These are phyloP conservation scores for Merodon equestris DNA, from an alignment of 2,888 invertebrate genomes.

Conservation along the genomic window DNA sequence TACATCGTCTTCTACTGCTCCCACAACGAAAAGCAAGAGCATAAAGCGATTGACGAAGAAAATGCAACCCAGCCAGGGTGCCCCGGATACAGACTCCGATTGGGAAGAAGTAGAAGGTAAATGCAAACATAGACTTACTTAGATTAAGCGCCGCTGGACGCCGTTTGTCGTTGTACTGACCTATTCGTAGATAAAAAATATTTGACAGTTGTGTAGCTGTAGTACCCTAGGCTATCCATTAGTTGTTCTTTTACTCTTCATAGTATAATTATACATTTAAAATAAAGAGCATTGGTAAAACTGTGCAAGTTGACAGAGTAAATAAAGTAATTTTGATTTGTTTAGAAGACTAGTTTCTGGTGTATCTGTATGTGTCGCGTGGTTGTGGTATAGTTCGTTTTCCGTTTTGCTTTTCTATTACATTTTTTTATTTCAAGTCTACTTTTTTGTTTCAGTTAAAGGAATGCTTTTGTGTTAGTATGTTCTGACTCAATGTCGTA, in stretches of 20 bases:
- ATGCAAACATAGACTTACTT: conserved; percentile 72
- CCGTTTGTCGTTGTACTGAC: conserved; percentile 49
- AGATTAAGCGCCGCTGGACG: conserved; percentile 53
- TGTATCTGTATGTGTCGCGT: background rate
- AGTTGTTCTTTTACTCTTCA: conserved; percentile 40
- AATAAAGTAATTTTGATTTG: conserved; percentile 29
- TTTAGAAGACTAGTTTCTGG: conserved; percentile 4
- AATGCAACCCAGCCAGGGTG: conserved; percentile 71
- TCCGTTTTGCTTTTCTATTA: background rate
- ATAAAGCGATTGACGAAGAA: conserved; percentile 74
- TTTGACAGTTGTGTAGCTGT: conserved; percentile 42
- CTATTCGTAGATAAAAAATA: conserved; percentile 40
- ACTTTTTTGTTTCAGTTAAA: no score
- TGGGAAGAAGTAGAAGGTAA: conserved; percentile 88
- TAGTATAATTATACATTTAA: conserved; percentile 20
- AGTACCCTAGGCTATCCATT: conserved; percentile 47
- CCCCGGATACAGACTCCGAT: conserved; percentile 82
- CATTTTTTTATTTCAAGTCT: no score
- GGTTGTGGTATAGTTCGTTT: background rate
- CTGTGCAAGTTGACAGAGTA: conserved; percentile 53
- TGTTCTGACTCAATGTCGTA: no score
- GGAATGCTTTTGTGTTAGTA: no score
- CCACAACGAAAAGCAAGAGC: conserved; percentile 71
- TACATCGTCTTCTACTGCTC: conserved; percentile 74
- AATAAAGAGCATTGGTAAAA: conserved; percentile 53